A percentile compares a stretch with the other conserved stretches of the same genome.
These are phyloP conservation scores for Scaptomyza graminum DNA, from an alignment of 1,140 invertebrate genomes.

Conservation along the genomic window DNA sequence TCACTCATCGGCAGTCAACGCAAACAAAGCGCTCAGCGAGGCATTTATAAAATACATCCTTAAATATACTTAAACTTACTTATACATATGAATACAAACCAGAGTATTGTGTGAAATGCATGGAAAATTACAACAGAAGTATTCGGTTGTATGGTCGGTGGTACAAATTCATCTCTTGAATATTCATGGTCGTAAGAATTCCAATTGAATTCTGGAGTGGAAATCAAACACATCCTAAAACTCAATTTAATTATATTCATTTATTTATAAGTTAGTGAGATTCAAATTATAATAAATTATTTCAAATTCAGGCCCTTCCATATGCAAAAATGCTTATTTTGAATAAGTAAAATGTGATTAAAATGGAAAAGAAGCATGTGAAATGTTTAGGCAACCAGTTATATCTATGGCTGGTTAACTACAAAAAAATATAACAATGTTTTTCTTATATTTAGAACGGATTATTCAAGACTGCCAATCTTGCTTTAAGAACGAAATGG, in stretches of 20 bases:
- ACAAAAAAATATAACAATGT: no score
- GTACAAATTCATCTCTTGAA: not conserved
- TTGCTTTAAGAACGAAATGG: no score
- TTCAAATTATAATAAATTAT: not conserved
- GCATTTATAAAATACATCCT: conserved; percentile 39
- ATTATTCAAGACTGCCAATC: no score
- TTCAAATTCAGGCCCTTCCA: not conserved
- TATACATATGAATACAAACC: not conserved
- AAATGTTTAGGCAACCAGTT: no score
- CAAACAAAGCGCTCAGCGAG: conserved; percentile 45
- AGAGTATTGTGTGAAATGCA: not conserved
- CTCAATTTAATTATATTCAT: not conserved
- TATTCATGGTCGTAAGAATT: not conserved
- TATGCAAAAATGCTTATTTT: no score
- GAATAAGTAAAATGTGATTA: no score
- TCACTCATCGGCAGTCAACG: conserved; percentile 45
- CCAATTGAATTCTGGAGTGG: not conserved
- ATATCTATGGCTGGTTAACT: no score
- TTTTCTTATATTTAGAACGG: no score
- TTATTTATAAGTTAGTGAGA: not conserved
- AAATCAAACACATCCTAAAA: not conserved
- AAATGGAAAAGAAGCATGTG: no score
- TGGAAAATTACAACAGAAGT: conserved; percentile 19
- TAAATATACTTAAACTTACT: conserved; percentile 27
- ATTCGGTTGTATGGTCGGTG: not conserved